Percentiles rank a stretch among this genome's conserved stretches.
Evolutionary conservation across 2,797 vertebrate genomes (phyloP).

Genomic region (Gallinago stenura): DNA sequence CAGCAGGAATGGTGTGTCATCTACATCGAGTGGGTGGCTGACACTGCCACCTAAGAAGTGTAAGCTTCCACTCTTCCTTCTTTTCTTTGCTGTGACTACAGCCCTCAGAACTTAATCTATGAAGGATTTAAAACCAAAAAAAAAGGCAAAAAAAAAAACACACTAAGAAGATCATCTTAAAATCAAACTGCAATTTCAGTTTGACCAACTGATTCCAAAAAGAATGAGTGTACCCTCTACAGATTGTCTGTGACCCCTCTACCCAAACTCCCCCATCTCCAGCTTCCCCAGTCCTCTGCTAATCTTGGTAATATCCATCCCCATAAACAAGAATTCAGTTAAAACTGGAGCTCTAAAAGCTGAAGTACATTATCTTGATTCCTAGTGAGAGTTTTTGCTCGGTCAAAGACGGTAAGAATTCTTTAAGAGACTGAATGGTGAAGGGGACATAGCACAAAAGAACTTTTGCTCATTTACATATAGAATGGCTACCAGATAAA

Average conservation of each 20-base stretch:
- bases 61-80: not conserved
- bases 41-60: not conserved
- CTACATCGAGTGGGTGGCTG: not conserved
- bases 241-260: not conserved
- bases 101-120: not conserved
- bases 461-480: constrained; percentile 4
- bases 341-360: constrained; percentile 6
- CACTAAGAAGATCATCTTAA: not conserved
- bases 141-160: not conserved
- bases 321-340: not conserved
- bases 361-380: not conserved
- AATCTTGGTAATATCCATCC: not conserved
- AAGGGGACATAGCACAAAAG: not conserved
- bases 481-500: not conserved
- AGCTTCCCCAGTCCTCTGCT: not conserved
- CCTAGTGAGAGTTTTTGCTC: not conserved
- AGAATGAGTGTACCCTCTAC: not conserved
- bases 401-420: not conserved
- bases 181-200: not conserved
- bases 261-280: not conserved
- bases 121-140: not conserved
- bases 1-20: not conserved
- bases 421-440: not conserved
- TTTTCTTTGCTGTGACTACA: not conserved
- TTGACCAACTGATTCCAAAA: not conserved